Conservation (phyloP, 2,888 invertebrate species). For the Drosophila kanekoi region DNA sequence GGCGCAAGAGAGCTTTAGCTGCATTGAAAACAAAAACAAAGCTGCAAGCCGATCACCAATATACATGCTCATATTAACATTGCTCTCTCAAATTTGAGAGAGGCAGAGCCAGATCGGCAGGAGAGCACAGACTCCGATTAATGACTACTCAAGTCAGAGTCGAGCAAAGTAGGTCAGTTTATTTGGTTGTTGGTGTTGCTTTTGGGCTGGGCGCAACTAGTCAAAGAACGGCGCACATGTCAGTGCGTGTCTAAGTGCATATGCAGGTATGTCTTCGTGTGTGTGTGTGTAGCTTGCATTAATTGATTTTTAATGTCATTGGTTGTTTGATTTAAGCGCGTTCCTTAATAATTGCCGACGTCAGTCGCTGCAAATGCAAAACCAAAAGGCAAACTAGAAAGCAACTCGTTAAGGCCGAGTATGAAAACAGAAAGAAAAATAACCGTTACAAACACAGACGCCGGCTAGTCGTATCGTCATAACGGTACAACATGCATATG, state of each 20-base stretch:
- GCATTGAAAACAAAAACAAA: constrained; percentile 33
- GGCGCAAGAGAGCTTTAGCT: constrained; percentile 12
- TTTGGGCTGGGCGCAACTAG: constrained; percentile 40
- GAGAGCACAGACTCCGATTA: constrained; percentile 41
- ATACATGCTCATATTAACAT: constrained; percentile 2
- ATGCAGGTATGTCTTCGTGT: background rate
- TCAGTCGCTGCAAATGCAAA: constrained; percentile 12
- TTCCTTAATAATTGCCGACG: constrained; percentile 32
- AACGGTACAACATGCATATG: constrained; percentile 38
- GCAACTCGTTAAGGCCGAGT: background rate
- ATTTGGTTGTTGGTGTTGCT: constrained; percentile 31
- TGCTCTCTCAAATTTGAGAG: constrained; percentile 14
- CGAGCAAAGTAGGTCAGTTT: constrained; percentile 71
- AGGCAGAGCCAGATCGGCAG: background rate
- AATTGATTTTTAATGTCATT: constrained; percentile 53
- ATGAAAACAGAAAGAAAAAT: constrained; percentile 1
- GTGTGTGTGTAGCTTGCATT: constrained; percentile 7
- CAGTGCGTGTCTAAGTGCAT: background rate
- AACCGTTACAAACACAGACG: constrained; percentile 26
- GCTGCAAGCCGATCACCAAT: constrained; percentile 19
- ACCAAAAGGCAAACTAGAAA: constrained; percentile 9
- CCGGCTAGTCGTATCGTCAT: constrained; percentile 37
- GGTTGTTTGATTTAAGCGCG: constrained; percentile 25
- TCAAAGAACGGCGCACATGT: constrained; percentile 6
- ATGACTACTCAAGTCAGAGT: constrained; percentile 41